A percentile compares a stretch with the other conserved stretches of the same genome.
phyloP scores from a whole-genome alignment of 2,113 vertebrate species.

The Eretmochelys imbricata region DNA sequence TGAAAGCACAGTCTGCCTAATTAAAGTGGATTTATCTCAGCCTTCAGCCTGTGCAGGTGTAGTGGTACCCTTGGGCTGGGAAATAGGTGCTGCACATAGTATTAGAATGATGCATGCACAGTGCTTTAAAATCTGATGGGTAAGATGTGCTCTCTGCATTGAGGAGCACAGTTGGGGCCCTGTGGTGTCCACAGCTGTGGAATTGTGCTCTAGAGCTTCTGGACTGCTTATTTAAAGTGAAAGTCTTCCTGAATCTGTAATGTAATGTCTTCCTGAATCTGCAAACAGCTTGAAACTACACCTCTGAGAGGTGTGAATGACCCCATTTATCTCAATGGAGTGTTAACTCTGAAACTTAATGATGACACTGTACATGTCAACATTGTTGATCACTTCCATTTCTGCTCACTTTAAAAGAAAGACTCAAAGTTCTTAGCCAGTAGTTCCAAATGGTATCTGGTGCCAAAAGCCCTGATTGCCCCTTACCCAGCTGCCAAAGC shows the following conservation, averaged over 20 bases:
- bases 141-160: background rate
- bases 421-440: background rate
- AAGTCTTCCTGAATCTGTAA: background rate
- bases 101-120: background rate
- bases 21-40: background rate
- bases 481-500: background rate
- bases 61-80: no score
- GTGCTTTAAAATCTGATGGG: background rate
- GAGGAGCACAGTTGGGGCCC: background rate
- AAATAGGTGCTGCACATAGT: background rate
- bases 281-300: rapidly evolving
- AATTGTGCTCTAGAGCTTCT: rapidly evolving
- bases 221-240: background rate
- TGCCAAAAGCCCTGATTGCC: background rate
- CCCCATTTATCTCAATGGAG: background rate
- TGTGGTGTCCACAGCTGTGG: background rate
- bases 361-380: background rate
- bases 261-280: background rate
- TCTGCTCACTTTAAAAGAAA: no score
- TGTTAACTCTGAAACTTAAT: background rate
- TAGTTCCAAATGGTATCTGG: background rate
- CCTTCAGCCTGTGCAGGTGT: background rate
- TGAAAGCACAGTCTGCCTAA: background rate
- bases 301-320: background rate
- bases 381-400: no score